phyloP scores from a whole-genome alignment of 1,140 invertebrate genomes.

The Belonocnema kinseyi region DNA sequence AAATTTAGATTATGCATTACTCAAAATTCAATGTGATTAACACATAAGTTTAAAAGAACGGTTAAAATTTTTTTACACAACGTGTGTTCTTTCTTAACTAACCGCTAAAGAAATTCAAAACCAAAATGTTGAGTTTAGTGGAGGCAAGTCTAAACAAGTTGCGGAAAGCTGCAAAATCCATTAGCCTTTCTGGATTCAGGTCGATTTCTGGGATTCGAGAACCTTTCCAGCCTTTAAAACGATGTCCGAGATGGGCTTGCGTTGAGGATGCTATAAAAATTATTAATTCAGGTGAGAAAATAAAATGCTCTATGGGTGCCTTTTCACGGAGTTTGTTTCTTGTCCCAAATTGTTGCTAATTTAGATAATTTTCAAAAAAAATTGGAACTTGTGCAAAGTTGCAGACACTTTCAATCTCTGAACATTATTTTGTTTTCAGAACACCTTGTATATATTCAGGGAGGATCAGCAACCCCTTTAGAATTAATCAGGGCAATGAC shows the following conservation, averaged over 20 bases:
- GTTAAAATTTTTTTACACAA: too few relatives aligned
- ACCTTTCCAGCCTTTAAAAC: conserved; percentile 68
- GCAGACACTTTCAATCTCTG: not conserved
- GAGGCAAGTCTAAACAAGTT: conserved; percentile 5
- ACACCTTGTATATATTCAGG: conserved; percentile 89
- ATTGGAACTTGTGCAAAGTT: not conserved
- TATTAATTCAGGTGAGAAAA: conserved; percentile 63
- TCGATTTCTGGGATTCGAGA: conserved; percentile 49
- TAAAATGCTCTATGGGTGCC: conserved; percentile 4
- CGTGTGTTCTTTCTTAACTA: too few relatives aligned
- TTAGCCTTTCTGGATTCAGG: not conserved
- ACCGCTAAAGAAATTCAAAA: not conserved
- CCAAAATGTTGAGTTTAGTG: not conserved
- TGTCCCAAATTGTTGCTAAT: too few relatives aligned
- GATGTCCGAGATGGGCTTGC: conserved; percentile 68
- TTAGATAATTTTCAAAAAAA: not conserved
- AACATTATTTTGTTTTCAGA: conserved; percentile 76
- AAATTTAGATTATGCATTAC: conserved; percentile 20
- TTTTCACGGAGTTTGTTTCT: not conserved
- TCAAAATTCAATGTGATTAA: conserved; percentile 22
- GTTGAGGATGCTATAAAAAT: conserved; percentile 67
- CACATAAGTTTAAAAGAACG: not conserved
- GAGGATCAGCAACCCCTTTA: conserved; percentile 92
- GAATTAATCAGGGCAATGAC: conserved; percentile 87
- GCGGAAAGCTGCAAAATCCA: not conserved